Evolutionary conservation across 2,113 vertebrate species (phyloP).

Genomic region (Smithornis capensis): DNA sequence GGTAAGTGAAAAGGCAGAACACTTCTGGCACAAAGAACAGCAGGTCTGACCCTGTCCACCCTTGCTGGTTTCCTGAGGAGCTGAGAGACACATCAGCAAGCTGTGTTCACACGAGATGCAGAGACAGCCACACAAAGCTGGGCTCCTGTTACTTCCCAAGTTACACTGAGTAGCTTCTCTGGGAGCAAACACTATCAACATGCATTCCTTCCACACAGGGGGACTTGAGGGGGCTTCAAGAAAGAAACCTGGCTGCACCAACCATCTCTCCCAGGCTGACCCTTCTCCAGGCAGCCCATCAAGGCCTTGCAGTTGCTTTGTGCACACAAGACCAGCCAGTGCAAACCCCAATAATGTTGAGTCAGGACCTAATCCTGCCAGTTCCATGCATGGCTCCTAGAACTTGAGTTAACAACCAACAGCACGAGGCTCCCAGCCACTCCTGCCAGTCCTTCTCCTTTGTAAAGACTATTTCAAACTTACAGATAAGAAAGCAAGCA

Average conservation of each 20-base stretch:
- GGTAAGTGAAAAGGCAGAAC: not conserved
- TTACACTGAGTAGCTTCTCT: not conserved
- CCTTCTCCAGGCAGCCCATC: not conserved
- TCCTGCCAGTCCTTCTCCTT: not conserved
- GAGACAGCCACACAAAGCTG: accelerated
- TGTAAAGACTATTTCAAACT: not conserved
- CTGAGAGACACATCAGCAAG: not conserved
- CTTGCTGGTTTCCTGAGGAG: not conserved
- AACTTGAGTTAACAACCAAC: not conserved
- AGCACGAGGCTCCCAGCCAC: not conserved
- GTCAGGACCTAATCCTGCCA: not conserved
- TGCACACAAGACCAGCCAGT: not conserved
- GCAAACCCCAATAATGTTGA: accelerated
- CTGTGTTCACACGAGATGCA: accelerated
- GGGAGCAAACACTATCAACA: not conserved
- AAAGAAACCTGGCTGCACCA: not conserved
- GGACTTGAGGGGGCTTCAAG: not conserved
- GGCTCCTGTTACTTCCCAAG: accelerated
- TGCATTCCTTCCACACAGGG: not conserved
- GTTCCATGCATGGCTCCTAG: not conserved
- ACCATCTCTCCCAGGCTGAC: not conserved
- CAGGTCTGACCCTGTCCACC: not conserved
- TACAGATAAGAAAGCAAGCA: not conserved
- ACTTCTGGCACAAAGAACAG: accelerated
- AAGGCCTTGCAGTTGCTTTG: not conserved